phyloP scores from a whole-genome alignment of 2,797 vertebrate genomes.

The Taeniopygia guttata region DNA sequence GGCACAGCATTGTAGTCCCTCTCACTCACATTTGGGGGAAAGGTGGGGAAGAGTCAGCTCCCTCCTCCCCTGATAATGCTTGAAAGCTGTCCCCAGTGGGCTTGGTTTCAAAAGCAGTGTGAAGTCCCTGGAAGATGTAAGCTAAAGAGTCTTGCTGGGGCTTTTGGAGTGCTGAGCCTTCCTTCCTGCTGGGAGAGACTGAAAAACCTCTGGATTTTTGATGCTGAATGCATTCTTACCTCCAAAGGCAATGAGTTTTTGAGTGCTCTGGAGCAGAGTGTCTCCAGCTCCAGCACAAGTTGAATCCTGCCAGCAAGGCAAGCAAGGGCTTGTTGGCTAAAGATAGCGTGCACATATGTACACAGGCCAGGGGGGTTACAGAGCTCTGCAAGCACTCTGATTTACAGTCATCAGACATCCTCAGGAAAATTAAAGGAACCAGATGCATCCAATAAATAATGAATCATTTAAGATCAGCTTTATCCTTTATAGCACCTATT shows the following conservation, averaged over 20 bases:
- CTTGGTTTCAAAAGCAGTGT: neutral
- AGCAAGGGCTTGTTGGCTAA: constrained; percentile 13
- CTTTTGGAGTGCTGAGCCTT: neutral
- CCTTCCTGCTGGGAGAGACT: neutral
- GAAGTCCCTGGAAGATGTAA: neutral
- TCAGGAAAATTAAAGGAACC: neutral
- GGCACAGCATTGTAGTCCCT: neutral
- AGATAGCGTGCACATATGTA: neutral
- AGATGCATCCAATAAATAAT: neutral
- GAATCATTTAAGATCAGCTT: neutral
- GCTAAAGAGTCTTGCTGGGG: neutral
- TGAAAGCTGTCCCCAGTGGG: neutral
- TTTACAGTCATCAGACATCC: neutral
- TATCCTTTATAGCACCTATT: neutral
- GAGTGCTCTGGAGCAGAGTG: neutral
- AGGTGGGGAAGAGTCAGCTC: neutral
- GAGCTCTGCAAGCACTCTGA: neutral
- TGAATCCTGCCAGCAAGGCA: neutral
- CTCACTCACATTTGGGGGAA: neutral
- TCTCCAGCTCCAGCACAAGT: neutral
- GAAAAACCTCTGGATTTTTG: neutral
- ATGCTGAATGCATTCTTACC: neutral
- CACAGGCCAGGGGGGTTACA: neutral
- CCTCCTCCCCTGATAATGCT: neutral
- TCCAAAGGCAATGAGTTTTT: neutral